phyloP scores from a whole-genome alignment of 2,888 invertebrate genomes.

The Tipula lateralis region DNA sequence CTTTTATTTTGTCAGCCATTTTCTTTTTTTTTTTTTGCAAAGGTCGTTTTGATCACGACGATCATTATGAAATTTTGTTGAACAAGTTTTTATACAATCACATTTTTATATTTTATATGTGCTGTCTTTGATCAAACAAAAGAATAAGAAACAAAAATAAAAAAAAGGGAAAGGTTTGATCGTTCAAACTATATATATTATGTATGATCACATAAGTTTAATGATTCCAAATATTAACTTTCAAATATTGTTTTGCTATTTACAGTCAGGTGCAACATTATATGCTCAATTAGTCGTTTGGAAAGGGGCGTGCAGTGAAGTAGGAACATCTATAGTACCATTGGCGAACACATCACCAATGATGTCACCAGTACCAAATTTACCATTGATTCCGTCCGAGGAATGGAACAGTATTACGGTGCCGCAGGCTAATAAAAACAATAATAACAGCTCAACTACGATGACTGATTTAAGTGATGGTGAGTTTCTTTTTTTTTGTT shows the following conservation, averaged over 20 bases:
- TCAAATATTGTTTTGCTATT: slow-evolving; percentile 36
- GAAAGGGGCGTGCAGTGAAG: slow-evolving; percentile 71
- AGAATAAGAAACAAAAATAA: not conserved
- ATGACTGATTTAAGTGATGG: slow-evolving; percentile 43
- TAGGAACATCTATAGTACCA: slow-evolving; percentile 51
- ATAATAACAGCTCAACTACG: slow-evolving; percentile 29
- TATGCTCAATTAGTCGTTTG: slow-evolving; percentile 87
- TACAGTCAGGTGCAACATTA: slow-evolving; percentile 75
- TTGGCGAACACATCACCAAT: slow-evolving; percentile 44
- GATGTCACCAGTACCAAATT: slow-evolving; percentile 38
- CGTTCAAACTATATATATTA: not conserved
- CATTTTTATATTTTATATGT: not conserved
- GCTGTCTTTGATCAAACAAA: not conserved
- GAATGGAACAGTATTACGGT: slow-evolving; percentile 33
- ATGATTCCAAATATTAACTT: not conserved
- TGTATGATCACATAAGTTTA: not conserved
- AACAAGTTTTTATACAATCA: slow-evolving; percentile 27
- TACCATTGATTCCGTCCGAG: not conserved
- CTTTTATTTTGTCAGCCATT: not conserved
- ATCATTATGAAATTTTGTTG: slow-evolving; percentile 25
- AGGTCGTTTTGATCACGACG: slow-evolving; percentile 30
- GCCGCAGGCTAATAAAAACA: slow-evolving; percentile 26
- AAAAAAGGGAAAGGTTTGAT: slow-evolving; percentile 24
- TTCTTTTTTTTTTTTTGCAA: not conserved
- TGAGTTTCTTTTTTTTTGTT: slow-evolving; percentile 35